Base-by-base conservation (phyloP, 1,140 invertebrate genomes). In the Nasonia vitripennis region DNA sequence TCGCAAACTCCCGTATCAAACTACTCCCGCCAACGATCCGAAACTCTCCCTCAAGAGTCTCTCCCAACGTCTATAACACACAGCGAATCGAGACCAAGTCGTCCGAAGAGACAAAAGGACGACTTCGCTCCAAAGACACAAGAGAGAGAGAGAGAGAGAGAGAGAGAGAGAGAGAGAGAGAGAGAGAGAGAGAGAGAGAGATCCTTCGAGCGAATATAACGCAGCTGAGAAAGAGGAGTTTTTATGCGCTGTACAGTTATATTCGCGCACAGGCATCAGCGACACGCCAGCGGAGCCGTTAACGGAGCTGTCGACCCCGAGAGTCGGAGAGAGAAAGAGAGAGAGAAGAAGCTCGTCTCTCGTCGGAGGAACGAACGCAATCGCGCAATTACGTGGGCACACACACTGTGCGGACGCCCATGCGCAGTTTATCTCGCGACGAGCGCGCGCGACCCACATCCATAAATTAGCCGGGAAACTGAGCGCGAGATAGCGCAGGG, bases 301-400 rank as follows among this genome's bases (percentile, higher is more conserved):
- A 71, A 71, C 70, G 31, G 70, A 34, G 27, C 70, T 71, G 70
- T 71, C 70, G 70, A 71, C 70, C 70, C 70, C 70, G 31, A 27
- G 27, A 31, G 55, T 14, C 2, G 3, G 3, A 51, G 11, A 62
- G 55, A 17, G 51, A 55, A 5, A 55, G 20, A 55, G 51, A 55
- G 51, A 55, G 17, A 62, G 55, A 62, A 62, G 55, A 62, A 62
- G 55, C 55, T 55, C 51, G 17, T 2, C 14, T 55, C 51, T 37
- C 34, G 34, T 45, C 41, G 55, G 17, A n/a, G 55, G 14, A 62
- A 20, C 55, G 55, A 62, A 62, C 55, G 55, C 55, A 62, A 62
- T 62, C 55, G 55, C 20, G 55, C 55, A 62, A 62, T 62, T 62
- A 62, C 55, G 55, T 62, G 55, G 55, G 55, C 20, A 62, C 20